Conservation (phyloP, 2,113 vertebrate genomes). For the Gobius niger region DNA sequence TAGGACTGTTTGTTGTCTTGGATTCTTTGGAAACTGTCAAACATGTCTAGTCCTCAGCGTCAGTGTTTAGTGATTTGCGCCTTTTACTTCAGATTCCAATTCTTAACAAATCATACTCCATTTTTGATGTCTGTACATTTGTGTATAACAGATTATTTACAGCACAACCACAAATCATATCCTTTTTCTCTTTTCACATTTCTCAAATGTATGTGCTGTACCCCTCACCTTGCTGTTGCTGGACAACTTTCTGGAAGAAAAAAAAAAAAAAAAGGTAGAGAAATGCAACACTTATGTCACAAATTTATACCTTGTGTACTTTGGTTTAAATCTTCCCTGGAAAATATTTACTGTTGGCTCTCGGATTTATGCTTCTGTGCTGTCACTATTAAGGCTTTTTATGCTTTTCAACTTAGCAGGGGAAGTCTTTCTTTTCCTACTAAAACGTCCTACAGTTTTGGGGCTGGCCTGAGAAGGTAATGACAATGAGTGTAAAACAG, state of each 20-base stretch:
- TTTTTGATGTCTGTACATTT: neutral
- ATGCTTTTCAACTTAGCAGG: constrained; percentile 12
- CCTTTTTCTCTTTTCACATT: constrained; percentile 9
- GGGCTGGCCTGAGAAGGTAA: constrained; percentile 38
- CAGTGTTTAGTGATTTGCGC: too few relatives aligned
- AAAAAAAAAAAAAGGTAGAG: constrained; percentile 29
- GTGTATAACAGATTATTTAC: constrained; percentile 9
- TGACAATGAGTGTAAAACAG: constrained; percentile 57
- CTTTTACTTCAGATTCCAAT: too few relatives aligned
- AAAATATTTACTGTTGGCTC: constrained; percentile 2
- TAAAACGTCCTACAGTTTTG: constrained; percentile 15
- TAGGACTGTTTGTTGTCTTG: neutral
- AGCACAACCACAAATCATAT: too few relatives aligned
- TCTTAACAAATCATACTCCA: too few relatives aligned
- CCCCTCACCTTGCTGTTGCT: constrained; percentile 22
- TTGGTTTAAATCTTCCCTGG: constrained; percentile 13
- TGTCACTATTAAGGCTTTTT: constrained; percentile 11
- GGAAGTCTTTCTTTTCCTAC: constrained; percentile 25
- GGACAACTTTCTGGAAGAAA: constrained; percentile 11
- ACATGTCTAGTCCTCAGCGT: too few relatives aligned
- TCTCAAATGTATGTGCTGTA: constrained; percentile 5
- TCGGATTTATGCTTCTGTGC: neutral
- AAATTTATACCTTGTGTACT: constrained; percentile 20
- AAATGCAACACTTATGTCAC: constrained; percentile 27
- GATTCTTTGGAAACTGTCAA: too few relatives aligned